Evolutionary conservation across 2,797 vertebrate genomes (phyloP).

Genomic region (Emys orbicularis): DNA sequence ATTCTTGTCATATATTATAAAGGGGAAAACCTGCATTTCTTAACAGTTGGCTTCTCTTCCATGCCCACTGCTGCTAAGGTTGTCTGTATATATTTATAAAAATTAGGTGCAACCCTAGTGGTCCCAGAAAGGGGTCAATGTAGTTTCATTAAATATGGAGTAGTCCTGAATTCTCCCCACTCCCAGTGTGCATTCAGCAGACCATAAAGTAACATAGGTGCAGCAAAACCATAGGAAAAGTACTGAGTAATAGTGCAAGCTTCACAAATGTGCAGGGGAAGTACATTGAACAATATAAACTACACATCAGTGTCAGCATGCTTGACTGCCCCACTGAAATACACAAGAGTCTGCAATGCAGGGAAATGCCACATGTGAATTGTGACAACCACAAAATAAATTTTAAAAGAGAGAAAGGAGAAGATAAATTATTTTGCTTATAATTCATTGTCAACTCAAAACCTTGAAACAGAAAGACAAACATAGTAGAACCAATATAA

Average conservation of each 20-base stretch:
- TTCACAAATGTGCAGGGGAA: neutral
- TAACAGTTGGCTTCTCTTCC: neutral
- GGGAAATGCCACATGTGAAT: neutral
- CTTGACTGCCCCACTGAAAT: constrained; percentile 20
- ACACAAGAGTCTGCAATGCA: neutral
- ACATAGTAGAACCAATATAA: neutral
- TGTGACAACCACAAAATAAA: neutral
- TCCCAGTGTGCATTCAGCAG: neutral
- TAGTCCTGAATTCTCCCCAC: neutral
- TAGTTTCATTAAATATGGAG: neutral
- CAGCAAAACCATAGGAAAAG: neutral
- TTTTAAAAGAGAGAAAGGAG: neutral
- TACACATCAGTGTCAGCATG: neutral
- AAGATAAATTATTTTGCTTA: neutral
- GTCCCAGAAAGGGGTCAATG: neutral
- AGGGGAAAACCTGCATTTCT: neutral
- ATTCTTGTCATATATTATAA: neutral
- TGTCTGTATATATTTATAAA: neutral
- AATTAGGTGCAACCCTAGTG: neutral
- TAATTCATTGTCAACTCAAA: neutral
- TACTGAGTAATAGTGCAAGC: neutral
- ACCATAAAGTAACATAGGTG: neutral
- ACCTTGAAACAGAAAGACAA: constrained; percentile 8
- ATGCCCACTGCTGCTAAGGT: neutral
- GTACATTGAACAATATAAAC: neutral